These are phyloP conservation scores for Aquatica leii DNA, from an alignment of 2,888 invertebrate species.

Conservation along the genomic window DNA sequence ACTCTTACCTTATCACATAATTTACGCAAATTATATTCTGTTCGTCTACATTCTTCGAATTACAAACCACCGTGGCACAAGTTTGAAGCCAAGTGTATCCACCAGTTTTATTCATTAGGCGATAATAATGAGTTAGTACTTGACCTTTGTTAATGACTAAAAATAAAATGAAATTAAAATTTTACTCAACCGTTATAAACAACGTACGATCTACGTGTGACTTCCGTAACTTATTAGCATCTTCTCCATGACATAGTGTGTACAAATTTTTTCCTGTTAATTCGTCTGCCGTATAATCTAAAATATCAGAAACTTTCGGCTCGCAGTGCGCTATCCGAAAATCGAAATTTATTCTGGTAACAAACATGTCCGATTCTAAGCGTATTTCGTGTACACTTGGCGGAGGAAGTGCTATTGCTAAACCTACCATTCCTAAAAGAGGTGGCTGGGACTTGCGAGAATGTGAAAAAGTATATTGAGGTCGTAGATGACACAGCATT, in stretches of 20 bases:
- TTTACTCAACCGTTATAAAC: neutral
- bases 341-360: conserved; percentile 94
- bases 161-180: conserved; percentile 53
- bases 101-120: conserved; percentile 94
- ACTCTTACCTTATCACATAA: conserved; percentile 88
- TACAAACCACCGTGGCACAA: conserved; percentile 96
- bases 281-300: conserved; percentile 94
- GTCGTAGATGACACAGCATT: conserved; percentile 88
- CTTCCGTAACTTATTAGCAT: conserved; percentile 91
- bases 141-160: conserved; percentile 96
- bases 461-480: conserved; percentile 92
- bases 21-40: conserved; percentile 98
- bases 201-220: conserved; percentile 94
- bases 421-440: conserved; percentile 90
- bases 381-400: conserved; percentile 97
- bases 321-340: conserved; percentile 97
- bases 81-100: conserved; percentile 98
- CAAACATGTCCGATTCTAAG: conserved; percentile 95
- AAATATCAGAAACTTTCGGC: conserved; percentile 91
- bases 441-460: conserved; percentile 87
- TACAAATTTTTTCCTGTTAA: conserved; percentile 93
- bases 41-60: conserved; percentile 94
- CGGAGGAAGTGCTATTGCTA: conserved; percentile 95
- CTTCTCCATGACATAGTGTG: conserved; percentile 94
- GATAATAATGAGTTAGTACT: conserved; percentile 94